Base-by-base conservation (phyloP, 1,140 invertebrate genomes). In the Grapholita molesta region DNA sequence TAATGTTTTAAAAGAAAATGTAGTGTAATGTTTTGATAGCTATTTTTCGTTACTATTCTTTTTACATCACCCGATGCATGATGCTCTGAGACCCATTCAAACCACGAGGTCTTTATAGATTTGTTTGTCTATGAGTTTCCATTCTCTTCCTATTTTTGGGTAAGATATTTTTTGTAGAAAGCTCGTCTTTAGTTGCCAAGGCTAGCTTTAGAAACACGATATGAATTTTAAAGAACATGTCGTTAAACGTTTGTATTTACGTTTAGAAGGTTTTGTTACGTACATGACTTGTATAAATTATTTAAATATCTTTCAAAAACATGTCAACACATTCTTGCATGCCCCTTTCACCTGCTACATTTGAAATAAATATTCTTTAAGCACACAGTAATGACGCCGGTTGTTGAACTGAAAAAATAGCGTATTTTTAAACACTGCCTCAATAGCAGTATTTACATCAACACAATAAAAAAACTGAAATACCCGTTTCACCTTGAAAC, bases 201-300 rank as follows among this genome's bases (percentile, higher is more conserved):
- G 72, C 68, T 64, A 70, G 75, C 78, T 82, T 81, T 72, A 73
- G 68, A 68, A 72, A 84, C 81, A 84, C 74, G 86, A 84, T 84
- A 87, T 88, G 85, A 87, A 89, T 91, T 91, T 89, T 85, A 90
- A 90, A 82, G 82, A 82, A 79, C 79, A 65, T 65, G 9, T 65
- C 38, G 1, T 24, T 65, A 32, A 65, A 38, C 18, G 25, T 35
- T 35, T 65, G 15, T 65, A 8, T 15, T 18, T 8, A 65, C 12
- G 30, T 65, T 33, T 32, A 35, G 15, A 3, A 64, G 18, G 32
- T 32, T 65, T 65, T 65, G 33, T 35, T 32, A 33, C 11, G n/a
- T 38, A 38, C 35, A 38, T 38, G 33, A 23, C 55, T 57, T 57
- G 55, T 57, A 53, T 53, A 25, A 28, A 61, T 30, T 61, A 61